Conservation (phyloP, 2,888 invertebrate species). For the Orchesella flavescens region DNA sequence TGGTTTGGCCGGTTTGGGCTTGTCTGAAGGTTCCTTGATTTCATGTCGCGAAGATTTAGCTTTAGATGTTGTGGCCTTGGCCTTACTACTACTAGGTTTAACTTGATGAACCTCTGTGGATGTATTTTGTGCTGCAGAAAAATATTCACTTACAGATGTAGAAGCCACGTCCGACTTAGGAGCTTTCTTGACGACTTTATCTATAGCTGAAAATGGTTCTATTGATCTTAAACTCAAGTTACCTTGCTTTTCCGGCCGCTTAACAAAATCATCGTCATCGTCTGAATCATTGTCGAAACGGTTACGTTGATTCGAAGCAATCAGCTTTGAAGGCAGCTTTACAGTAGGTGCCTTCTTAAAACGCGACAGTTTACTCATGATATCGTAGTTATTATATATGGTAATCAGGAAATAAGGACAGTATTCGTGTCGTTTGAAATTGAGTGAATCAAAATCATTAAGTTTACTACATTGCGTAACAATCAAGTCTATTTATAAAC, state of each 20-base stretch:
- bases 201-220: too few relatives aligned
- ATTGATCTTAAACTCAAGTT: too few relatives aligned
- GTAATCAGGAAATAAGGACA: background rate
- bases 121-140: background rate
- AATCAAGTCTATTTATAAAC: too few relatives aligned
- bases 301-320: background rate
- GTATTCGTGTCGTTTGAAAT: too few relatives aligned
- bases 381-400: background rate
- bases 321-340: slow-evolving; percentile 28
- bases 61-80: background rate
- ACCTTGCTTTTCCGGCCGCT: background rate
- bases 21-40: too few relatives aligned
- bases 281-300: slow-evolving; percentile 10
- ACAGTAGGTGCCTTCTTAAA: slow-evolving; percentile 47
- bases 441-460: too few relatives aligned
- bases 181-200: background rate
- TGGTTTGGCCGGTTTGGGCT: too few relatives aligned
- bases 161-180: background rate
- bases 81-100: background rate
- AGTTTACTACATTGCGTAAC: too few relatives aligned
- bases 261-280: slow-evolving; percentile 58
- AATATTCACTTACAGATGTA: background rate
- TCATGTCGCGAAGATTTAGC: background rate
- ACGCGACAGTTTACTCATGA: slow-evolving; percentile 58
- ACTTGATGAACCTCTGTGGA: background rate